Evolutionary conservation across 2,797 vertebrate genomes (phyloP).

Genomic region (Halcyon leucocephala): DNA sequence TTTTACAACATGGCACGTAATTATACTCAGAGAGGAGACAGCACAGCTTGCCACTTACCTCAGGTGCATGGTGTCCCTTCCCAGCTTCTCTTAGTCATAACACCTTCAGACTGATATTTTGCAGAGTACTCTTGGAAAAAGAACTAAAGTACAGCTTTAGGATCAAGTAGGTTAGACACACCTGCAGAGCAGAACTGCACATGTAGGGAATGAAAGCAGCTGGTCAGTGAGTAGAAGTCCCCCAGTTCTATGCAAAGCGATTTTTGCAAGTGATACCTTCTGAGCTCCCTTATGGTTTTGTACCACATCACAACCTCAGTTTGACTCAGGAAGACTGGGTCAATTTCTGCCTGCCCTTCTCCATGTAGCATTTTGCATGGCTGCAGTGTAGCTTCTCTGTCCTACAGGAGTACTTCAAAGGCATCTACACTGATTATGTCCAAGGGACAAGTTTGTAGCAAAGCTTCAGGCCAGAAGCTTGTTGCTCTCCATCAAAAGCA

Average conservation of each 20-base stretch:
- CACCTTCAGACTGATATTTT: background rate
- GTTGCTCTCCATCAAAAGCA: background rate
- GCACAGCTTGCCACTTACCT: background rate
- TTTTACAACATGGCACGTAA: background rate
- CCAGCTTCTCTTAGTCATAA: background rate
- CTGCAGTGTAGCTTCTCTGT: background rate
- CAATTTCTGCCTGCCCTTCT: background rate
- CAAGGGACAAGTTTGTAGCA: background rate
- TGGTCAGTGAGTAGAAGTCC: background rate
- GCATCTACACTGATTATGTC: background rate
- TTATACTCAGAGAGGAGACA: background rate
- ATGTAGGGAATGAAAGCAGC: background rate
- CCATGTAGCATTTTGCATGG: background rate
- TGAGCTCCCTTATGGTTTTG: background rate
- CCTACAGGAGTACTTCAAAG: background rate
- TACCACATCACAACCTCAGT: background rate
- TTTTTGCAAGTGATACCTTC: background rate
- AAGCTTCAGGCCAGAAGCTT: background rate
- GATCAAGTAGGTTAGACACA: background rate
- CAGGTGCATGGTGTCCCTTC: background rate
- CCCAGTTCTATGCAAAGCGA: background rate
- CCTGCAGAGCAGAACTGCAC: background rate
- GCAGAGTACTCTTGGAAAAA: background rate
- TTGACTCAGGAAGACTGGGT: background rate
- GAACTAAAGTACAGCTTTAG: background rate